A percentile compares a stretch with the other conserved stretches of the same genome.
These are phyloP conservation scores for Aphelenchoides bicaudatus DNA, from an alignment of 2,888 invertebrate species.

Conservation along the genomic window DNA sequence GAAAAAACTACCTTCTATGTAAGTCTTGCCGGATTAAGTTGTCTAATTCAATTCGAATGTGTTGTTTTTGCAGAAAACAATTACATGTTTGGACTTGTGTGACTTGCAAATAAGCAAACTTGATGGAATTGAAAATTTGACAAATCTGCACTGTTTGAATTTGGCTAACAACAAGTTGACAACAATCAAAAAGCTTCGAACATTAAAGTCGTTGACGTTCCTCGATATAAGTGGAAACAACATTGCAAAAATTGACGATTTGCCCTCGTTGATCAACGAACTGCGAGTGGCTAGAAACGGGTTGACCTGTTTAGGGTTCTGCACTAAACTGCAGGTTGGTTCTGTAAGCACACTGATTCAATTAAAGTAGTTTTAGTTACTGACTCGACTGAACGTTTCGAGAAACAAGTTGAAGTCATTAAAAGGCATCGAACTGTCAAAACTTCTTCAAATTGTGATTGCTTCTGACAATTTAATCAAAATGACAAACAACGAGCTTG, in stretches of 20 bases:
- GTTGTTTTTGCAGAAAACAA: slow-evolving; percentile 29
- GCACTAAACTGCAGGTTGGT: slow-evolving; percentile 32
- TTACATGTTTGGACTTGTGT: slow-evolving; percentile 43
- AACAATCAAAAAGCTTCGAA: slow-evolving; percentile 40
- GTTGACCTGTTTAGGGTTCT: slow-evolving; percentile 34
- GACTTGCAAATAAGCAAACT: slow-evolving; percentile 42
- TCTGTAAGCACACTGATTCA: background rate
- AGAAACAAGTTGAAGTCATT: slow-evolving; percentile 41
- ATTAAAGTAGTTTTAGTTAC: slow-evolving; percentile 28
- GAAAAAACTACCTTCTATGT: slow-evolving; percentile 28
- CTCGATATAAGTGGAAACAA: slow-evolving; percentile 45
- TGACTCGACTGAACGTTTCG: slow-evolving; percentile 32
- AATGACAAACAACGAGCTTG: slow-evolving; percentile 36
- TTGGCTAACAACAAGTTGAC: slow-evolving; percentile 42
- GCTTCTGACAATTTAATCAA: slow-evolving; percentile 30
- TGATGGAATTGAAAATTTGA: slow-evolving; percentile 43
- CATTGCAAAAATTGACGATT: slow-evolving; percentile 42
- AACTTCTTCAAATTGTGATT: slow-evolving; percentile 30
- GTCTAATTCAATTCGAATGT: too few species aligned
- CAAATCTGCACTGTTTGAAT: slow-evolving; percentile 36
- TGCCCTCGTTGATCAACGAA: slow-evolving; percentile 39
- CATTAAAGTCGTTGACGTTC: slow-evolving; percentile 34
- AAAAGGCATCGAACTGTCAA: slow-evolving; percentile 41
- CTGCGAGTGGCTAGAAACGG: slow-evolving; percentile 38
- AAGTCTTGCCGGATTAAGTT: slow-evolving; percentile 19